Conservation (phyloP, 2,888 invertebrate species). For the Neocrepidodera transversa region DNA sequence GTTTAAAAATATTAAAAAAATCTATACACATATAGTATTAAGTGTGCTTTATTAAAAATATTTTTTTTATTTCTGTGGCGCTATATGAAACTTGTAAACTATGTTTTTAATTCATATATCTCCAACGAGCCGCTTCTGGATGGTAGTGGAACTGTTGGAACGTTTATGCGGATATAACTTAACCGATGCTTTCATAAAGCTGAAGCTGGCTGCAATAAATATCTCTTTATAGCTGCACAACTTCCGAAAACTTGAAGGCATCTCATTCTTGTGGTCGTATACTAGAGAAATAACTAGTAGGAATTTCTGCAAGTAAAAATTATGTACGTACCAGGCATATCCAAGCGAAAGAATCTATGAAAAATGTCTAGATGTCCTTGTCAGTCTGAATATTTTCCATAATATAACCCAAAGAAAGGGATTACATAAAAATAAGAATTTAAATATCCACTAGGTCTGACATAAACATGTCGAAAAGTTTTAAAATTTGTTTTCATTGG, state of each 20-base stretch:
- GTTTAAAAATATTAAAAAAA: no score
- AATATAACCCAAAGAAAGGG: no score
- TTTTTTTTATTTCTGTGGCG: no score
- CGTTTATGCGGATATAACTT: constrained; percentile 20
- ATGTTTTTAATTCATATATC: no score
- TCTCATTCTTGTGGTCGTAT: constrained; percentile 18
- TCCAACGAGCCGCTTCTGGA: not conserved
- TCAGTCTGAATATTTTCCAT: no score
- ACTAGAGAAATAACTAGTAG: constrained; percentile 9
- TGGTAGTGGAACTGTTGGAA: constrained; percentile 6
- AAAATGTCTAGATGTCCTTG: not conserved
- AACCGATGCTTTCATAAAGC: constrained; percentile 26
- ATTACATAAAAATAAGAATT: no score
- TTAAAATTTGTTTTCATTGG: no score
- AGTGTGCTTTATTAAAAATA: no score
- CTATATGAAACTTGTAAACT: no score
- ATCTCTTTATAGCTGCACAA: constrained; percentile 27
- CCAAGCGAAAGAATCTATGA: constrained; percentile 1
- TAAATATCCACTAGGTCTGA: no score
- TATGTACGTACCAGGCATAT: constrained; percentile 4
- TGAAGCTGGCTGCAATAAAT: constrained; percentile 26
- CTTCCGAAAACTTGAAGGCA: constrained; percentile 23
- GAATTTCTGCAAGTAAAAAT: constrained; percentile 17
- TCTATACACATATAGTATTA: no score
- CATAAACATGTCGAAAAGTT: no score